phyloP scores from a whole-genome alignment of 2,797 vertebrate genomes.

The Sebastes trivittatus region DNA sequence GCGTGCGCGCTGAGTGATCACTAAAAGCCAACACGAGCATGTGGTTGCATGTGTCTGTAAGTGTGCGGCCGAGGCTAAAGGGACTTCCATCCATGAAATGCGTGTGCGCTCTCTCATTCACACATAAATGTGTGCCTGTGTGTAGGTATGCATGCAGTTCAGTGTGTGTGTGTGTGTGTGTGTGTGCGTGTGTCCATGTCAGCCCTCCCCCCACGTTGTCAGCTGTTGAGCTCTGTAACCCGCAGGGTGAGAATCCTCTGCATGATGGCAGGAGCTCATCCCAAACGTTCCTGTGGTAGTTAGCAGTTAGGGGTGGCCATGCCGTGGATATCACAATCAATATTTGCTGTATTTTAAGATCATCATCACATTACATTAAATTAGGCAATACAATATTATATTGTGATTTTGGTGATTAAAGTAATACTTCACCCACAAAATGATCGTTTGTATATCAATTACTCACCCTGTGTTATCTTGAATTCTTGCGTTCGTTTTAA shows the following conservation, averaged over 20 bases:
- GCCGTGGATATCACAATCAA: neutral
- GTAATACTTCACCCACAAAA: neutral
- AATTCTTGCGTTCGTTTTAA: neutral
- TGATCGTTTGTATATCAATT: neutral
- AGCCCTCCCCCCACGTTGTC: neutral
- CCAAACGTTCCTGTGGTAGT: neutral
- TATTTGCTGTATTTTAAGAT: neutral
- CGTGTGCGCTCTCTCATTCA: neutral
- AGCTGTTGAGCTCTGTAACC: slow-evolving; percentile 44
- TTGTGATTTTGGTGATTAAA: neutral
- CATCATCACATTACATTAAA: neutral
- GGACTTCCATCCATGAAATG: slow-evolving; percentile 4
- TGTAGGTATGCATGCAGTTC: neutral
- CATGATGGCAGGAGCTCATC: neutral
- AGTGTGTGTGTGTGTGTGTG: neutral
- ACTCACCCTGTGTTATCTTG: neutral
- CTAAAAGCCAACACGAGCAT: slow-evolving; percentile 1
- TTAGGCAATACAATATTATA: neutral
- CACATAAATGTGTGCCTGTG: neutral
- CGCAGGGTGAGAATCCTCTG: slow-evolving; percentile 9
- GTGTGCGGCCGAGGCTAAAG: neutral
- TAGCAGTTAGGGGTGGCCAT: neutral
- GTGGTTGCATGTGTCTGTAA: slow-evolving; percentile 7
- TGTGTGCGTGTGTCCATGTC: neutral
- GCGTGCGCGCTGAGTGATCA: neutral